phyloP scores from a whole-genome alignment of 2,888 invertebrate species.

The Monopis laevigella region DNA sequence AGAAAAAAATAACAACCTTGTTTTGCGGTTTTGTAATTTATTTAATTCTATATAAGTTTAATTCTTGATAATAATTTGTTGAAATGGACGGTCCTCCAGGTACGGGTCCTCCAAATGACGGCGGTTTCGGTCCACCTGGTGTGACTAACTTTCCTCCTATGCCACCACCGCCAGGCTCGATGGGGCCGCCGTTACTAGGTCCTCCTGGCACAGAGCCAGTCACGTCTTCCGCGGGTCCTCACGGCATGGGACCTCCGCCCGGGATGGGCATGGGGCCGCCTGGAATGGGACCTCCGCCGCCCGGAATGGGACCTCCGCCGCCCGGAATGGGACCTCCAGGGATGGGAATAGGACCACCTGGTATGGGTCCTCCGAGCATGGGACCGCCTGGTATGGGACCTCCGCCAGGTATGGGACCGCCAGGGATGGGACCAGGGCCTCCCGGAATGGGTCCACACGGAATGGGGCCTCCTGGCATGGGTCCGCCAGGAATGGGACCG shows the following conservation, averaged over 20 bases:
- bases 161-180: conserved; percentile 41
- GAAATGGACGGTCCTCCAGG: conserved; percentile 55
- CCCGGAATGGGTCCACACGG: conserved; percentile 27
- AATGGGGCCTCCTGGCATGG: conserved; percentile 13
- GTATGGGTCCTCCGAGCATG: conserved; percentile 23
- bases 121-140: conserved; percentile 20
- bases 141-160: conserved; percentile 22
- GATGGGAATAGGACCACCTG: conserved; percentile 30
- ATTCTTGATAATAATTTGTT: not conserved
- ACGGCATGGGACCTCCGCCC: conserved; percentile 20
- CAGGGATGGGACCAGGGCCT: conserved; percentile 31
- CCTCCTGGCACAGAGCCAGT: conserved; percentile 38
- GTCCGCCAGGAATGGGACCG: conserved; percentile 34
- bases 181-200: conserved; percentile 32
- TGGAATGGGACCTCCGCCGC: conserved; percentile 16
- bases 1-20: too few relatives aligned
- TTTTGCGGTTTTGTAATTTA: not conserved
- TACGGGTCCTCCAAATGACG: conserved; percentile 38
- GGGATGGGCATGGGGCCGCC: conserved; percentile 19
- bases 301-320: conserved; percentile 30
- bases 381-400: conserved; percentile 35
- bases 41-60: not conserved
- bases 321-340: conserved; percentile 44
- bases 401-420: conserved; percentile 40
- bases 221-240: conserved; percentile 21